phyloP scores from a whole-genome alignment of 2,797 vertebrate species.

The Coranthus polyacanthus region DNA sequence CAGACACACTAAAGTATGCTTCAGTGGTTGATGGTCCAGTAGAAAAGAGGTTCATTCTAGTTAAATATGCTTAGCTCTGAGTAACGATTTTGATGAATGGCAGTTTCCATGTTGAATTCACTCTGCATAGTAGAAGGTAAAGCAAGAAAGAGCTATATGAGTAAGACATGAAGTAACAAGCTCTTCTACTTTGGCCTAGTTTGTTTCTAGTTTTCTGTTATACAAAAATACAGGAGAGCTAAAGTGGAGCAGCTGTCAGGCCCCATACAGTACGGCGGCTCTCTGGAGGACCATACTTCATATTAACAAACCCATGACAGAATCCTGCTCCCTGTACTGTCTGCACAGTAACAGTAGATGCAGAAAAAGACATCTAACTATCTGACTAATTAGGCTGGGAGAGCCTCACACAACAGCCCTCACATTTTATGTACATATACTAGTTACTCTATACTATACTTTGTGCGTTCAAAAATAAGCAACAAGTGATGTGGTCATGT shows the following conservation, averaged over 20 bases:
- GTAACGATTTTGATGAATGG: conserved; percentile 7
- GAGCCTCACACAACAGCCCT: neutral
- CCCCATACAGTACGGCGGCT: conserved; percentile 24
- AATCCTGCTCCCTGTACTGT: conserved; percentile 13
- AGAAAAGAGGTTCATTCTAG: conserved; percentile 47
- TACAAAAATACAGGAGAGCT: conserved; percentile 9
- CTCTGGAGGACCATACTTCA: conserved; percentile 55
- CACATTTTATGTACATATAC: neutral
- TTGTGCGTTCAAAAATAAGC: too few species aligned
- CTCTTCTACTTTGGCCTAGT: conserved; percentile 60
- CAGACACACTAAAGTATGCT: conserved; percentile 5
- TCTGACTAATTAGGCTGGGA: conserved; percentile 7
- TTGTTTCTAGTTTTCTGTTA: conserved; percentile 38
- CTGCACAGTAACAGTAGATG: conserved; percentile 30
- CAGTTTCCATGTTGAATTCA: neutral
- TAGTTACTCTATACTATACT: too few species aligned
- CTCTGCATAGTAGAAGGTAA: neutral
- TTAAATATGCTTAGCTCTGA: neutral
- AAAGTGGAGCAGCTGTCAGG: conserved; percentile 68
- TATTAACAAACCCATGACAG: conserved; percentile 50
- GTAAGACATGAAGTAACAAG: conserved; percentile 23
- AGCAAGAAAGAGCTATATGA: neutral
- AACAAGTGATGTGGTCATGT: too few species aligned
- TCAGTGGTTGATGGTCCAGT: neutral
- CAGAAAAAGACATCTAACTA: conserved; percentile 23